Evolutionary conservation across 2,888 invertebrate species (phyloP).

Genomic region (Eudemis profundana): DNA sequence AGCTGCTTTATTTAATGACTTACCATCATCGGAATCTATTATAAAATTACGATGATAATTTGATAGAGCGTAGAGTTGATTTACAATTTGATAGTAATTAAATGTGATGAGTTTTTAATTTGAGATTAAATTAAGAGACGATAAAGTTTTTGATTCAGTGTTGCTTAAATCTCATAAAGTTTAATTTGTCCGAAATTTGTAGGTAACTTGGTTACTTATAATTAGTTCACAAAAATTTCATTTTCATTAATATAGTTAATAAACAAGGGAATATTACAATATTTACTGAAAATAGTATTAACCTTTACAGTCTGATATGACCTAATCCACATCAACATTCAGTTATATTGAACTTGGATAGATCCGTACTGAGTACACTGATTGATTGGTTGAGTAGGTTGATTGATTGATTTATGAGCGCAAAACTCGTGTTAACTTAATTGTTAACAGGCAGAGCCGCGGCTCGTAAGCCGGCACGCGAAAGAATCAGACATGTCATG

Average conservation of each 20-base stretch:
- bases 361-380: not conserved
- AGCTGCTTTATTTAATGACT: conserved; percentile 44
- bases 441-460: conserved; percentile 21
- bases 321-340: no score
- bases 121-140: conserved; percentile 23
- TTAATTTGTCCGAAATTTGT: conserved; percentile 4
- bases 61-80: conserved; percentile 36
- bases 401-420: no score
- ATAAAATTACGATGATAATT: conserved; percentile 39
- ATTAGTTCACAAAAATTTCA: conserved; percentile 8
- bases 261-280: not conserved
- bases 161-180: conserved; percentile 18
- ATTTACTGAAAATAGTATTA: not conserved
- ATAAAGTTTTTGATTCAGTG: conserved; percentile 27
- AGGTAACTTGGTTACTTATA: conserved; percentile 9
- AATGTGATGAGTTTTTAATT: conserved; percentile 42
- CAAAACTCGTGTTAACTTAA: conserved; percentile 26
- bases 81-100: conserved; percentile 37
- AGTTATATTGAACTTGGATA: not conserved
- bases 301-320: not conserved
- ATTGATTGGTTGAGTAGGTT: no score
- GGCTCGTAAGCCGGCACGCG: conserved; percentile 33
- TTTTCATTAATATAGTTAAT: not conserved
- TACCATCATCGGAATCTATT: conserved; percentile 28
- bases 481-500: conserved; percentile 57